These are phyloP conservation scores for Sebastes nivosus DNA, from an alignment of 2,797 vertebrate species.

Conservation along the genomic window DNA sequence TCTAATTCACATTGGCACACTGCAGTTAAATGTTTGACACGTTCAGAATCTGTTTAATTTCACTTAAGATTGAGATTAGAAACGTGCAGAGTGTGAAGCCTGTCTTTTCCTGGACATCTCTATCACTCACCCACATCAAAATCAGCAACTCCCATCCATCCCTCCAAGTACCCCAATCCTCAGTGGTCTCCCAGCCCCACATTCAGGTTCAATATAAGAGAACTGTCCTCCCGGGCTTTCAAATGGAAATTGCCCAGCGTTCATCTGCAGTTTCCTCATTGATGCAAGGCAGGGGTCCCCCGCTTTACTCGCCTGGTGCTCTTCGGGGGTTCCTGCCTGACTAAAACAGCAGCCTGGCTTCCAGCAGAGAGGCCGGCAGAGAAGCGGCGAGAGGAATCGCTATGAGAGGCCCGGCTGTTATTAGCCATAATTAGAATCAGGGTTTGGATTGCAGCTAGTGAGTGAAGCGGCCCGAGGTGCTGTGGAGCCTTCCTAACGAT, in stretches of 20 bases:
- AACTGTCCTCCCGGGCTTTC: conserved; percentile 56
- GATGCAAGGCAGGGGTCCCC: conserved; percentile 64
- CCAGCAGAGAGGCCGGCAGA: conserved; percentile 45
- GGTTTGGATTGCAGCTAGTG: conserved; percentile 51
- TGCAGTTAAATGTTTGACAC: background rate
- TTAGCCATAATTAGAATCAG: conserved; percentile 77
- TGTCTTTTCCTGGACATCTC: conserved; percentile 11
- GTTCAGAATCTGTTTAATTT: conserved; percentile 3
- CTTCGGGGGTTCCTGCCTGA: conserved; percentile 49
- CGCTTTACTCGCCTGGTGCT: conserved; percentile 40
- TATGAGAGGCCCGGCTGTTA: conserved; percentile 50
- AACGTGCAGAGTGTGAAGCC: background rate
- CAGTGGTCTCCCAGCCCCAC: conserved; percentile 1
- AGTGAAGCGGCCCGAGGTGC: conserved; percentile 53
- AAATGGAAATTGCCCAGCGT: conserved; percentile 70
- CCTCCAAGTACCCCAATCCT: conserved; percentile 13
- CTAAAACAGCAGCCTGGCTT: conserved; percentile 57
- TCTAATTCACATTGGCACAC: background rate
- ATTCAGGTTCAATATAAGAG: conserved; percentile 38
- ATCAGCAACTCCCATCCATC: conserved; percentile 9
- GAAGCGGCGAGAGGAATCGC: conserved; percentile 43
- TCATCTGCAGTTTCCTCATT: conserved; percentile 52
- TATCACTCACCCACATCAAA: background rate
- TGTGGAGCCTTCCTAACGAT: conserved; percentile 55
- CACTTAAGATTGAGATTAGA: background rate